These are phyloP conservation scores for Mamestra configurata DNA, from an alignment of 1,140 invertebrate species.

Conservation along the genomic window DNA sequence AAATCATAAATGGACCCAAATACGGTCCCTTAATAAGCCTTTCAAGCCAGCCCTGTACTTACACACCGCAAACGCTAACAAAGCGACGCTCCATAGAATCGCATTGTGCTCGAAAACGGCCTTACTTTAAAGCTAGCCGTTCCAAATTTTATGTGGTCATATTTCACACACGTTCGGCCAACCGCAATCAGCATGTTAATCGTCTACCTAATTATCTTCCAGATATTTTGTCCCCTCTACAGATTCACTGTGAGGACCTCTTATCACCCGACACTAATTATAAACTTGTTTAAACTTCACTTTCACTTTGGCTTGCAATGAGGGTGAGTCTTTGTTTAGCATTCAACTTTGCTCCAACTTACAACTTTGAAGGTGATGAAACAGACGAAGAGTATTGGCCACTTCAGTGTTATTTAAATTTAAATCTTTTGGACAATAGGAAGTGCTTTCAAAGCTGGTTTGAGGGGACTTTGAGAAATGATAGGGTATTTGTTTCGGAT, in stretches of 20 bases:
- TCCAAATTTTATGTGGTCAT: neutral
- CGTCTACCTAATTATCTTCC: slow-evolving; percentile 49
- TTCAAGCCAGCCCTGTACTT: neutral
- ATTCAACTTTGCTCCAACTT: slow-evolving; percentile 50
- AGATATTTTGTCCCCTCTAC: slow-evolving; percentile 51
- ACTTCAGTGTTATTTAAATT: slow-evolving; percentile 48
- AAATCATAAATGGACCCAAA: neutral
- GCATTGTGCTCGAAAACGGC: neutral
- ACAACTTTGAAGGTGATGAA: slow-evolving; percentile 46
- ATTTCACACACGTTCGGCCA: slow-evolving; percentile 27
- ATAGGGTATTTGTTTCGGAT: slow-evolving; percentile 4
- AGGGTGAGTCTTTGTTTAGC: slow-evolving; percentile 53
- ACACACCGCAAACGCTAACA: neutral
- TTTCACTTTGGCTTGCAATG: slow-evolving; percentile 55
- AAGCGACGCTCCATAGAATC: neutral
- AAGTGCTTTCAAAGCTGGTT: slow-evolving; percentile 17
- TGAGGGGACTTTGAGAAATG: slow-evolving; percentile 20
- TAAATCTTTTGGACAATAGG: slow-evolving; percentile 41
- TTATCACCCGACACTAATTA: slow-evolving; percentile 59
- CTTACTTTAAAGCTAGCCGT: neutral
- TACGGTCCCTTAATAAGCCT: neutral
- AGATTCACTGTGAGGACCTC: slow-evolving; percentile 37
- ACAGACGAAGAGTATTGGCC: slow-evolving; percentile 31
- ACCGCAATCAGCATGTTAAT: slow-evolving; percentile 41
- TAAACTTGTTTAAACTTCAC: slow-evolving; percentile 57